Evolutionary conservation across 2,797 vertebrate species (phyloP).

Genomic region (Enteromius thamalakanensis): DNA sequence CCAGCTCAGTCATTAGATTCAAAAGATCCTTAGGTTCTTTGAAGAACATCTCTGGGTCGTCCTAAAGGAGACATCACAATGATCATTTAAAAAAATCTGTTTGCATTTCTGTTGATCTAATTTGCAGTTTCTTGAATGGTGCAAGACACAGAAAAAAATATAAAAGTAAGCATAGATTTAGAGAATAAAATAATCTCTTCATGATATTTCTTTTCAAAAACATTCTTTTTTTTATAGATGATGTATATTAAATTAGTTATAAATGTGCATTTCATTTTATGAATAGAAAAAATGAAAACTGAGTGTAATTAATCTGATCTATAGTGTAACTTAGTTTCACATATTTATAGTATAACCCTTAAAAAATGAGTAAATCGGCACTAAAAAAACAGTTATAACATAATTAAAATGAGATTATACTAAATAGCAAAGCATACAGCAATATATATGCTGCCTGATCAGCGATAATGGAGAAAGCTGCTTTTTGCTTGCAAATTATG

Average conservation of each 20-base stretch:
- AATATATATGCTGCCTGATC: neutral
- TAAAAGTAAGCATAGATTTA: neutral
- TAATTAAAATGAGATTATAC: neutral
- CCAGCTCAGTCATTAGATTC: slow-evolving; percentile 81
- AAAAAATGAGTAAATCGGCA: neutral
- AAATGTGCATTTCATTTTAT: neutral
- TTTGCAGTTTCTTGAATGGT: neutral
- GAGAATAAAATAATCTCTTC: neutral
- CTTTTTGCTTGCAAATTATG: neutral
- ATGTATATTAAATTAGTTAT: neutral
- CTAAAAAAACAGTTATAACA: neutral
- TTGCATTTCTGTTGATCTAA: neutral
- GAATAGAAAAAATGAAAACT: neutral
- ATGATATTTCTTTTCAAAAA: neutral
- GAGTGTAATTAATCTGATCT: neutral
- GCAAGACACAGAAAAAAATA: neutral
- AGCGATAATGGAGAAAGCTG: neutral
- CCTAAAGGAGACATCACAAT: slow-evolving; percentile 61
- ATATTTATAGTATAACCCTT: neutral
- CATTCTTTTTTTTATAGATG: neutral
- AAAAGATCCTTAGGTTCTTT: slow-evolving; percentile 88
- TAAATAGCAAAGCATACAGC: neutral
- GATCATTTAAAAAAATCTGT: neutral
- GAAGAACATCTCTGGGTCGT: slow-evolving; percentile 86
- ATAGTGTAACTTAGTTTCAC: neutral